A percentile compares a stretch with the other conserved stretches of the same genome.
These are phyloP conservation scores for Acronicta aceris DNA, from an alignment of 2,888 invertebrate genomes.

Conservation along the genomic window DNA sequence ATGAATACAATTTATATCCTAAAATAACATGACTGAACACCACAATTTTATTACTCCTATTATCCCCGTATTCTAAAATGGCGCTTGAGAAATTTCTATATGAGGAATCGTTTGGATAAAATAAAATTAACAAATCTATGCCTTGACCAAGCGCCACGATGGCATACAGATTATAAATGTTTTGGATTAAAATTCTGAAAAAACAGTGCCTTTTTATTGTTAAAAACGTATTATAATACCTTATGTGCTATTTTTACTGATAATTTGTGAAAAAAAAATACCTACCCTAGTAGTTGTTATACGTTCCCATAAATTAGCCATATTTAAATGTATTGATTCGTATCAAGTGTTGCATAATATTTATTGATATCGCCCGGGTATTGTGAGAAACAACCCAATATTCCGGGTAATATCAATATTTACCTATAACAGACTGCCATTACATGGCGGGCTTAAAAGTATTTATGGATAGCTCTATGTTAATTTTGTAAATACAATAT, in stretches of 20 bases:
- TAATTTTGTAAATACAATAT: slow-evolving; percentile 57
- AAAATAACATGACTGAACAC: slow-evolving; percentile 49
- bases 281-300: slow-evolving; percentile 33
- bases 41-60: slow-evolving; percentile 51
- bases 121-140: neutral
- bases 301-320: slow-evolving; percentile 35
- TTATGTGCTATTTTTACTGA: slow-evolving; percentile 54
- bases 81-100: neutral
- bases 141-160: neutral
- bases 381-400: neutral
- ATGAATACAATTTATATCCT: slow-evolving; percentile 13
- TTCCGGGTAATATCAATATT: slow-evolving; percentile 18
- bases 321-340: slow-evolving; percentile 33
- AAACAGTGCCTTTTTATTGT: slow-evolving; percentile 81
- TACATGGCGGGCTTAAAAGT: slow-evolving; percentile 15
- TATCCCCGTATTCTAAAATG: slow-evolving; percentile 19
- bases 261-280: slow-evolving; percentile 47
- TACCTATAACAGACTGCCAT: neutral
- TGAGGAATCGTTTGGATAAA: neutral
- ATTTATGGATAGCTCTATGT: slow-evolving; percentile 32
- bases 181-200: slow-evolving; percentile 71
- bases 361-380: slow-evolving; percentile 23
- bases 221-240: slow-evolving; percentile 63
- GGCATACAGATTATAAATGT: slow-evolving; percentile 50
- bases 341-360: slow-evolving; percentile 19